A percentile compares a stretch with the other conserved stretches of the same genome.
Evolutionary conservation across 2,797 vertebrate genomes (phyloP).

Genomic region (Enteromius thamalakanensis): DNA sequence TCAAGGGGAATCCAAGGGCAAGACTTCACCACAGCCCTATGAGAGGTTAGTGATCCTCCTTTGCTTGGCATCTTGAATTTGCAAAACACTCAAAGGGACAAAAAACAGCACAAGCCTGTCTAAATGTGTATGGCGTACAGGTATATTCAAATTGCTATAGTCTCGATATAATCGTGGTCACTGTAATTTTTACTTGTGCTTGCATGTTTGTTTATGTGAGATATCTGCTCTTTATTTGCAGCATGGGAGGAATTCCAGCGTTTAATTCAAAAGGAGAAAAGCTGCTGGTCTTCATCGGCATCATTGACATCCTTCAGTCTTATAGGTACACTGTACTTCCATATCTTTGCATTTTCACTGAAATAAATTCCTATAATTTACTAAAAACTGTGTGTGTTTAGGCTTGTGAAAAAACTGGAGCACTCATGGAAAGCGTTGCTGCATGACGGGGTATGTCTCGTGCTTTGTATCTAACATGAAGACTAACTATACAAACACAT

Average conservation of each 20-base stretch:
- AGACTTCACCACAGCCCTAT: conserved; percentile 79
- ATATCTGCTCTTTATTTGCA: conserved; percentile 58
- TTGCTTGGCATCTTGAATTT: not conserved
- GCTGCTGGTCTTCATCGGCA: conserved; percentile 90
- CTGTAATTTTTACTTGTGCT: not conserved
- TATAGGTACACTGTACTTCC: conserved; percentile 81
- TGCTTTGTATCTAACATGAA: not conserved
- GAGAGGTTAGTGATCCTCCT: conserved; percentile 82
- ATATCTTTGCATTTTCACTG: not conserved
- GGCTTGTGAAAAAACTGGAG: conserved; percentile 92
- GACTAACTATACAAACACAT: too few relatives aligned
- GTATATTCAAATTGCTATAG: too few relatives aligned
- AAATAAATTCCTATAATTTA: not conserved
- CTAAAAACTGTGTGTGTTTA: conserved; percentile 63
- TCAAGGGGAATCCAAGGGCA: conserved; percentile 84
- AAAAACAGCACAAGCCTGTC: not conserved
- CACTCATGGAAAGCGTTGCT: conserved; percentile 97
- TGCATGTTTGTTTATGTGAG: not conserved
- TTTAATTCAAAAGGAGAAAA: conserved; percentile 85
- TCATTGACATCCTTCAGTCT: conserved; percentile 95
- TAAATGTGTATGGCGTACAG: too few relatives aligned
- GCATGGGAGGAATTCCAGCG: conserved; percentile 94
- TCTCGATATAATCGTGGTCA: too few relatives aligned
- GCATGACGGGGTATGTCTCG: conserved; percentile 88
- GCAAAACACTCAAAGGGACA: not conserved